Evolutionary conservation across 2,113 vertebrate species (phyloP).

Genomic region (Xenotilapia flavipinnis): DNA sequence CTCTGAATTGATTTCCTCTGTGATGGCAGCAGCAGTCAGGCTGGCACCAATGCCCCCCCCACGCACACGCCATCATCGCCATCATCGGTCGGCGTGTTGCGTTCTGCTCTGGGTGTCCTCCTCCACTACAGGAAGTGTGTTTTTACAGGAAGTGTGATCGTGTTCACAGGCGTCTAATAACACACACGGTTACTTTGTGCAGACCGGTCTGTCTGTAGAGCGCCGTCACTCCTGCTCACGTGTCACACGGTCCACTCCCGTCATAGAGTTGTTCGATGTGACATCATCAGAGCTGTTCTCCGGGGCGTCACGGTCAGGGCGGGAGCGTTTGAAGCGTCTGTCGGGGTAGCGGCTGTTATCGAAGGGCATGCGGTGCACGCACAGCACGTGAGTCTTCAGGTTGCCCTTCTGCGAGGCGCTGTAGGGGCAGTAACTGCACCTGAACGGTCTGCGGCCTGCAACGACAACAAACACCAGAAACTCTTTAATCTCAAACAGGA

Average conservation of each 20-base stretch:
- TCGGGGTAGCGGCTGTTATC: constrained; percentile 96
- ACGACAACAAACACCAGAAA: neutral
- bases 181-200: neutral
- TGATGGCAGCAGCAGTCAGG: constrained; percentile 91
- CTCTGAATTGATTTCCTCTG: constrained; percentile 92
- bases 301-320: constrained; percentile 70
- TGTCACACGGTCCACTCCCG: neutral
- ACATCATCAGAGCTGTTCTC: constrained; percentile 72
- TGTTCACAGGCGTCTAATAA: constrained; percentile 1
- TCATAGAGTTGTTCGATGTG: neutral
- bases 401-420: constrained; percentile 96
- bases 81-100: constrained; percentile 64
- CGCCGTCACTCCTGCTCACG: neutral
- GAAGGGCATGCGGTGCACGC: constrained; percentile 94
- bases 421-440: constrained; percentile 90
- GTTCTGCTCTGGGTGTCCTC: constrained; percentile 76
- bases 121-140: constrained; percentile 23
- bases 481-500: neutral
- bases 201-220: neutral
- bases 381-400: constrained; percentile 93
- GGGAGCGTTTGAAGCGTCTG: constrained; percentile 90
- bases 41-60: constrained; percentile 83
- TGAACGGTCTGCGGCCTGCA: constrained; percentile 83
- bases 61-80: neutral
- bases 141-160: neutral